Evolutionary conservation across 2,888 invertebrate species (phyloP).

Genomic region (Idaea straminata): DNA sequence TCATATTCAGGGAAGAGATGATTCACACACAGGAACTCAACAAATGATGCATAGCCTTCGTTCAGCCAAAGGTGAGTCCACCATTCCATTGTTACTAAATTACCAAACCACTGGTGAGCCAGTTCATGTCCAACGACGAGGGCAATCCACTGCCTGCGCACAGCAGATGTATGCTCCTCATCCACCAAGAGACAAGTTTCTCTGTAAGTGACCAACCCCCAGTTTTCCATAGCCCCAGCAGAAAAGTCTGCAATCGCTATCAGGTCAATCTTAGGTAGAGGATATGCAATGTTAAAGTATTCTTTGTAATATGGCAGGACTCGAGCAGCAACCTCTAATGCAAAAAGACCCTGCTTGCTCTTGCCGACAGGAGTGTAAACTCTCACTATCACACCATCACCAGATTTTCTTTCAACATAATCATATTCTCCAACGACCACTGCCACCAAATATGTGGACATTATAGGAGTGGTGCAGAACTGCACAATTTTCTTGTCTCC

Average conservation of each 20-base stretch:
- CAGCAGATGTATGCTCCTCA: constrained; percentile 92
- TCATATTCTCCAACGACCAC: constrained; percentile 97
- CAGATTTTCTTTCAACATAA: constrained; percentile 90
- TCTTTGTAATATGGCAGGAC: constrained; percentile 96
- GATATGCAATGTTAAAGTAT: constrained; percentile 97
- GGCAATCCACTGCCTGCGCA: constrained; percentile 91
- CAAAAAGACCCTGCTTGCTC: constrained; percentile 94
- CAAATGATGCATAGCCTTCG: constrained; percentile 97
- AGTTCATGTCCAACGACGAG: constrained; percentile 95
- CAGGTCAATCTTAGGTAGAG: constrained; percentile 96
- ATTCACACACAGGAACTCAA: constrained; percentile 96
- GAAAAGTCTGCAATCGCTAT: constrained; percentile 98
- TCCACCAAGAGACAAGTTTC: constrained; percentile 95
- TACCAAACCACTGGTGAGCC: constrained; percentile 99
- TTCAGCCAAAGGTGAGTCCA: constrained; percentile 98
- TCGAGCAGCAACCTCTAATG: constrained; percentile 94
- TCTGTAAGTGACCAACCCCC: constrained; percentile 96
- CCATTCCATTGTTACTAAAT: constrained; percentile 99
- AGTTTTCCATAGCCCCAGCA: constrained; percentile 98
- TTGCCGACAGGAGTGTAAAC: constrained; percentile 95
- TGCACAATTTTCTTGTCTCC: constrained; percentile 80
- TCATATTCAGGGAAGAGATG: constrained; percentile 96
- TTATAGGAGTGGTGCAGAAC: constrained; percentile 92
- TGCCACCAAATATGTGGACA: constrained; percentile 97
- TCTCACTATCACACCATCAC: constrained; percentile 89